Base-by-base conservation (phyloP, 2,113 vertebrate genomes). In the Rhinopomastus cyanomelas region DNA sequence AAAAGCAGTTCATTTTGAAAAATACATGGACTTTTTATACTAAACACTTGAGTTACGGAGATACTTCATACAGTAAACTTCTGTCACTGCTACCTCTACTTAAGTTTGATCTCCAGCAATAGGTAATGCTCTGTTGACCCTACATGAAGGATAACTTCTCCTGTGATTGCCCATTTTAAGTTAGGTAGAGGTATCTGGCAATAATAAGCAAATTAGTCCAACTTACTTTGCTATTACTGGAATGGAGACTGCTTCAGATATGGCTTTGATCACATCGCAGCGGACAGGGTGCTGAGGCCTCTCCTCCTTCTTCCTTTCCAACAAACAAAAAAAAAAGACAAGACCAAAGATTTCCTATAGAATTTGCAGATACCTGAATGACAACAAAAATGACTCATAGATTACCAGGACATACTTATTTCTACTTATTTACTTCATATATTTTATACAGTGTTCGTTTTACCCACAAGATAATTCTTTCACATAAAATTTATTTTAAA, bases 211-310 rank as follows among this genome's bases (percentile, higher is more conserved):
- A 55, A 60, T 74, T 17, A 69, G 37, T n/a, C 16, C 61, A 66
- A 96, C 98, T 98, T 95, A 99, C 99, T 99, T 99, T 85, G 99
- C 98, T 81, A 99, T 99, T 73, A 99, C 97, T 8, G 99, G 99
- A 93, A 99, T 96, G 44, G 98, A 98, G 57, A 99, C 96, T 0
- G 97, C 98, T 88, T 97, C 95, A 59, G 98, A 96, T 79, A 99
- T 98, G 22, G 98, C 98, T 96, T 96, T 98, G 60, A 99, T 99
- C 94, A 98, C 97, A 46, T 99, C 98, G 60, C 98, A 98, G 92
- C 98, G 98, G 75, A 99, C 97, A 21, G 98, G 98, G 76, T 99
- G 98, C 73, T 98, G 97, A 71, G 98, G 98, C 18, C 99, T 97
- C 95, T 99, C 99, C 14, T 99, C 99, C 87, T 98, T 99, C 90